Percentiles rank a stretch among this genome's conserved stretches.
Conservation (phyloP, 1,140 invertebrate species). For the Lasaia peninsularis region DNA sequence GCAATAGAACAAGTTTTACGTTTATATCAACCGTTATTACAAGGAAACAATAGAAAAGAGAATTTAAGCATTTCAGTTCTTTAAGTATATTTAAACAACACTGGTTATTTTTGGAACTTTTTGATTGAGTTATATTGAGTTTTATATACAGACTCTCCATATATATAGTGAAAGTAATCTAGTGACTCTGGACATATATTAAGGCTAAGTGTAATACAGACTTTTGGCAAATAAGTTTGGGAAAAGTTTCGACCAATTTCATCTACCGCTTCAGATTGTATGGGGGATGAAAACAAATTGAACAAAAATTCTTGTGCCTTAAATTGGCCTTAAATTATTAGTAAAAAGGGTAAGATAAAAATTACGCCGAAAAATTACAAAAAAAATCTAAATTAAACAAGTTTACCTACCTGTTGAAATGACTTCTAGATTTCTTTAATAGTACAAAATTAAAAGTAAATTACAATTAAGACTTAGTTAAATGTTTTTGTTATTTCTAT, state of each 20-base stretch:
- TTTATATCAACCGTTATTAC: conserved; percentile 77
- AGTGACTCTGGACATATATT: conserved; percentile 67
- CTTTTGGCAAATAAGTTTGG: conserved; percentile 65
- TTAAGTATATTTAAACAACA: conserved; percentile 76
- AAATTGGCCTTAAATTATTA: conserved; percentile 76
- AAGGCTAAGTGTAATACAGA: conserved; percentile 72
- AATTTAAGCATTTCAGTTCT: conserved; percentile 72
- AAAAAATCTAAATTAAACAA: conserved; percentile 66
- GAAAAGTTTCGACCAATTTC: conserved; percentile 70
- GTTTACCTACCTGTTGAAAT: conserved; percentile 71
- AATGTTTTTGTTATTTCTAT: conserved; percentile 72
- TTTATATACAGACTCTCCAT: conserved; percentile 74
- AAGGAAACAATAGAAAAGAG: conserved; percentile 75
- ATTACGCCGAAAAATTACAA: conserved; percentile 59
- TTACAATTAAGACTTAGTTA: conserved; percentile 74
- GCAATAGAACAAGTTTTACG: conserved; percentile 77
- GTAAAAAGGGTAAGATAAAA: conserved; percentile 72
- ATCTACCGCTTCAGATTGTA: conserved; percentile 59
- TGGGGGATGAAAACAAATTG: conserved; percentile 61
- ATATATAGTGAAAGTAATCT: conserved; percentile 74
- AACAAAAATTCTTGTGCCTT: conserved; percentile 67
- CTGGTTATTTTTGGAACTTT: conserved; percentile 76
- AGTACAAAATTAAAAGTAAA: conserved; percentile 76
- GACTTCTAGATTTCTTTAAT: conserved; percentile 75
- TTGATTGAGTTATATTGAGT: conserved; percentile 67